phyloP scores from a whole-genome alignment of 2,888 invertebrate species.

The Tinea trinotella region DNA sequence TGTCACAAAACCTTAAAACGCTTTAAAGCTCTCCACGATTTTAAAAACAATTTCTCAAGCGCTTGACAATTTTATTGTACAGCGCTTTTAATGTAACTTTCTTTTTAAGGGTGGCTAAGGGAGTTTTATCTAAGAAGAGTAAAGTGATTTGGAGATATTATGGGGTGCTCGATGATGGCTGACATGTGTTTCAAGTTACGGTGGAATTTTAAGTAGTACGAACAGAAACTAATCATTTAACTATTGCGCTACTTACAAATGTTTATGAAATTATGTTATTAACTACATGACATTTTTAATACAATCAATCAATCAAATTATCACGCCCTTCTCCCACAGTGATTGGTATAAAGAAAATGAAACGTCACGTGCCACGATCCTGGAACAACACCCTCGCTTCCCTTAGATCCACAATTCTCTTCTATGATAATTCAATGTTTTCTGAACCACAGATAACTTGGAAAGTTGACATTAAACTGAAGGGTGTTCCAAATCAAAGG shows the following conservation, averaged over 20 bases:
- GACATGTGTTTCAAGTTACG: conserved; percentile 42
- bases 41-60: background rate
- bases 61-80: no score
- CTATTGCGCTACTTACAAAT: conserved; percentile 10
- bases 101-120: background rate
- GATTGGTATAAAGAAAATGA: no score
- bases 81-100: background rate
- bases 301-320: no score
- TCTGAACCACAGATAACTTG: no score
- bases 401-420: no score
- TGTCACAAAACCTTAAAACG: conserved; percentile 3
- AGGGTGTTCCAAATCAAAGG: no score
- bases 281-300: no score
- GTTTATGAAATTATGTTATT: background rate
- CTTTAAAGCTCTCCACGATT: background rate
- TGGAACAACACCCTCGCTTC: no score
- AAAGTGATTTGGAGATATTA: conserved; percentile 6
- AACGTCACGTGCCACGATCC: no score
- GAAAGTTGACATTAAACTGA: no score
- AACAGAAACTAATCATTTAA: conserved; percentile 19
- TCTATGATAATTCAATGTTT: no score
- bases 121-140: conserved; percentile 14
- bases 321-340: no score
- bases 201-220: conserved; percentile 41
- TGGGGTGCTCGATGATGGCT: conserved; percentile 26